Conservation (phyloP, 2,113 vertebrate species). For the Oreamnos americanus region DNA sequence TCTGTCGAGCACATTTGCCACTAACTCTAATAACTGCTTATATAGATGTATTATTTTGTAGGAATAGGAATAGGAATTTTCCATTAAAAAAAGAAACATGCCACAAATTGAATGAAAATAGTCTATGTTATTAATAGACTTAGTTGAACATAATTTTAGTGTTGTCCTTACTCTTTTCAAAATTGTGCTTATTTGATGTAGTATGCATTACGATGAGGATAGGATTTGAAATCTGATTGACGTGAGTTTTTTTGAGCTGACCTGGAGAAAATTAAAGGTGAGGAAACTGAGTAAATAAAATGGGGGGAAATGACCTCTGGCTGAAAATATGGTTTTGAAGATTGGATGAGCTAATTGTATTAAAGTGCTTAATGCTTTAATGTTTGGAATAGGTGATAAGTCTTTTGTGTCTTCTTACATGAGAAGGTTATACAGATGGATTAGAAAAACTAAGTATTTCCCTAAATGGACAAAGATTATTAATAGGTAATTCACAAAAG, state of each 20-base stretch:
- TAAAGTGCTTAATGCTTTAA: background rate
- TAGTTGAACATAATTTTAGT: background rate
- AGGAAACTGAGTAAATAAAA: background rate
- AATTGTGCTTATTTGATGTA: background rate
- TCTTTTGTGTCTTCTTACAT: background rate
- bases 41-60: background rate
- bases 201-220: background rate
- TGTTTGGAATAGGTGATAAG: background rate
- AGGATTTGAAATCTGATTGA: background rate
- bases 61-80: no score
- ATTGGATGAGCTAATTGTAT: background rate
- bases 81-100: background rate
- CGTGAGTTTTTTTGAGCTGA: background rate
- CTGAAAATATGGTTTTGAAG: background rate
- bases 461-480: background rate
- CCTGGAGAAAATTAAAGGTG: background rate
- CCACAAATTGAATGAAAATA: background rate
- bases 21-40: background rate
- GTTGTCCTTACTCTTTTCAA: background rate
- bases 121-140: background rate
- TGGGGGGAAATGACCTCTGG: background rate
- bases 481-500: constrained; percentile 13
- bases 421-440: background rate
- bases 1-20: background rate
- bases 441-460: background rate